Percentiles rank a stretch among this genome's conserved stretches.
phyloP scores from a whole-genome alignment of 1,140 invertebrate genomes.

The Battus philenor region DNA sequence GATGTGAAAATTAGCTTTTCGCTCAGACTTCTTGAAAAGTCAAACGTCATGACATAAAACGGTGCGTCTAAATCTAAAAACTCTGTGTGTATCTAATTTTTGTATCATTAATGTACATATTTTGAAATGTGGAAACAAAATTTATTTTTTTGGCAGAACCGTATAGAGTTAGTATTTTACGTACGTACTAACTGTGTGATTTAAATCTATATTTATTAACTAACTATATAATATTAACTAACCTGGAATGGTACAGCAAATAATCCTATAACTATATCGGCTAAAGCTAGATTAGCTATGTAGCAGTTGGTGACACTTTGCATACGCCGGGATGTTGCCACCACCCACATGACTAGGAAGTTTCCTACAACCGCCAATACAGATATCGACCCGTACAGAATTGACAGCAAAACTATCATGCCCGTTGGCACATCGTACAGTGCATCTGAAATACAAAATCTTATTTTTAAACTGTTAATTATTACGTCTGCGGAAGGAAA shows the following conservation, averaged over 20 bases:
- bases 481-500: too few relatives aligned
- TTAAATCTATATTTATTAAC: too few relatives aligned
- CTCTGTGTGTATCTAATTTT: too few relatives aligned
- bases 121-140: too few relatives aligned
- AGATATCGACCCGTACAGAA: conserved; percentile 89
- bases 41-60: too few relatives aligned
- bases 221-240: conserved; percentile 34
- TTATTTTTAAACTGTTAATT: not conserved
- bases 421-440: conserved; percentile 85
- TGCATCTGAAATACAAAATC: conserved; percentile 62
- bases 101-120: too few relatives aligned
- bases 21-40: too few relatives aligned
- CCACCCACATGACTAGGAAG: conserved; percentile 88
- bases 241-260: conserved; percentile 90
- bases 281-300: conserved; percentile 86
- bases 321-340: conserved; percentile 83
- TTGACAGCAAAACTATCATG: conserved; percentile 83
- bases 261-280: conserved; percentile 86
- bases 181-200: too few relatives aligned
- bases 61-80: too few relatives aligned
- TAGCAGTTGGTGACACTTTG: conserved; percentile 90
- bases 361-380: conserved; percentile 88
- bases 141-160: too few relatives aligned
- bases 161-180: too few relatives aligned
- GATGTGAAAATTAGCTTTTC: too few relatives aligned